These are phyloP conservation scores for Trichogramma pretiosum DNA, from an alignment of 1,140 invertebrate species.

Conservation along the genomic window DNA sequence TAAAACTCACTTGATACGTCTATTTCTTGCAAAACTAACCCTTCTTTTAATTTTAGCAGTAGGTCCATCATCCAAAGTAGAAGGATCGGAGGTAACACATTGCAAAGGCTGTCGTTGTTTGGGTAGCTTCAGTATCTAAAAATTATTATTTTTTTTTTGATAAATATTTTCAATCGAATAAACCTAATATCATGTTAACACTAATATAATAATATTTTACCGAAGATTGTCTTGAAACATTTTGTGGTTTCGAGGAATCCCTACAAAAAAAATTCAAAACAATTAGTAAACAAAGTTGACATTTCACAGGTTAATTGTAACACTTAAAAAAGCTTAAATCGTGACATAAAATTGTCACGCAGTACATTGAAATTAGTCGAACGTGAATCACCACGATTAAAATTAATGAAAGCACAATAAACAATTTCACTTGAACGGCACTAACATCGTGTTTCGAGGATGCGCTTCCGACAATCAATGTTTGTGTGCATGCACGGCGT, in stretches of 20 bases:
- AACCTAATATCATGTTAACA: background rate
- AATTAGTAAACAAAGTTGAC: background rate
- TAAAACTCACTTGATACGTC: conserved; percentile 12
- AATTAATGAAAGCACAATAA: no score
- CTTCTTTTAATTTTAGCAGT: conserved; percentile 17
- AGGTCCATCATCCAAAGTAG: conserved; percentile 12
- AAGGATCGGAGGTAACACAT: conserved; percentile 11
- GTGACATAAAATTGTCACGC: no score
- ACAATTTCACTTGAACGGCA: no score
- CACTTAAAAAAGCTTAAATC: background rate
- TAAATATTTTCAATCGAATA: background rate
- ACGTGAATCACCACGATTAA: no score
- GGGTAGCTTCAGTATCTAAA: conserved; percentile 18
- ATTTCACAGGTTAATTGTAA: background rate
- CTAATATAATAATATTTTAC: conserved; percentile 2
- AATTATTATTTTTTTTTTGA: background rate
- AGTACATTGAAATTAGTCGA: no score
- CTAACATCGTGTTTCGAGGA: no score
- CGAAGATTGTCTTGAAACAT: conserved; percentile 15
- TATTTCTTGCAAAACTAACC: conserved; percentile 21
- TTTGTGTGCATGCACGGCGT: no score
- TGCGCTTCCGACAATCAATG: no score
- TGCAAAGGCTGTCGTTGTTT: conserved; percentile 17
- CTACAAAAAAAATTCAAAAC: conserved; percentile 7
- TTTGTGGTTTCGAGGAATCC: conserved; percentile 14